A percentile compares a stretch with the other conserved stretches of the same genome.
Conservation (phyloP, 1,140 invertebrate genomes). For the Chironomus tepperi region DNA sequence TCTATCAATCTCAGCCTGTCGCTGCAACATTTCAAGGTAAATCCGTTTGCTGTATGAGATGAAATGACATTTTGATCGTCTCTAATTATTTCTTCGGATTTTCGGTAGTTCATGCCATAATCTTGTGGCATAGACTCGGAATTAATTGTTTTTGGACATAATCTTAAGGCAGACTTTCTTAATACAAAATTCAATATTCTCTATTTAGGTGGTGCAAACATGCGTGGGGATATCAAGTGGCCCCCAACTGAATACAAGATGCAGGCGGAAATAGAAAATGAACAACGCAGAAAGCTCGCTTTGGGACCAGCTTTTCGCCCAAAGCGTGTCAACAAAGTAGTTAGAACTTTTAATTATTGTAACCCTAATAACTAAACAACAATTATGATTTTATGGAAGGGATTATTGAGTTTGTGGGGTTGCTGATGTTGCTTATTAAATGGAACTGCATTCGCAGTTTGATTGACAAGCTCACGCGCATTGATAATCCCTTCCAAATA, state of each 20-base stretch:
- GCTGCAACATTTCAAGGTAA: slow-evolving; percentile 54
- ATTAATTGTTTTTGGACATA: too few species aligned
- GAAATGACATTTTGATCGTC: neutral
- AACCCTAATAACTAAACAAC: neutral
- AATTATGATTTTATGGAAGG: neutral
- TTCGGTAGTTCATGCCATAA: too few species aligned
- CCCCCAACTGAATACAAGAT: slow-evolving; percentile 65
- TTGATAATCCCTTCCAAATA: neutral
- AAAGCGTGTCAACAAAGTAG: slow-evolving; percentile 43
- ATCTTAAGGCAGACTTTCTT: too few species aligned
- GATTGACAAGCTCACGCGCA: neutral
- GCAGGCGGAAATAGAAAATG: slow-evolving; percentile 61
- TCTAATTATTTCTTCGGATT: slow-evolving; percentile 17
- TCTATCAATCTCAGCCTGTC: slow-evolving; percentile 58
- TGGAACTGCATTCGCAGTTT: too few species aligned
- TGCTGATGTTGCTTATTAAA: too few species aligned
- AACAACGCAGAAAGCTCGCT: slow-evolving; percentile 55
- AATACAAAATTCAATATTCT: too few species aligned
- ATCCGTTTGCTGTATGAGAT: neutral
- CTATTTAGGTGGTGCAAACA: slow-evolving; percentile 55
- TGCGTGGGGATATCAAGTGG: slow-evolving; percentile 77
- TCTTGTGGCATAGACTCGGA: too few species aligned
- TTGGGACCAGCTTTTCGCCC: slow-evolving; percentile 66
- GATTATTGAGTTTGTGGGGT: neutral
- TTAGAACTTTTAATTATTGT: neutral